A percentile compares a stretch with the other conserved stretches of the same genome.
phyloP scores from a whole-genome alignment of 2,888 invertebrate genomes.

The Tyria jacobaeae region DNA sequence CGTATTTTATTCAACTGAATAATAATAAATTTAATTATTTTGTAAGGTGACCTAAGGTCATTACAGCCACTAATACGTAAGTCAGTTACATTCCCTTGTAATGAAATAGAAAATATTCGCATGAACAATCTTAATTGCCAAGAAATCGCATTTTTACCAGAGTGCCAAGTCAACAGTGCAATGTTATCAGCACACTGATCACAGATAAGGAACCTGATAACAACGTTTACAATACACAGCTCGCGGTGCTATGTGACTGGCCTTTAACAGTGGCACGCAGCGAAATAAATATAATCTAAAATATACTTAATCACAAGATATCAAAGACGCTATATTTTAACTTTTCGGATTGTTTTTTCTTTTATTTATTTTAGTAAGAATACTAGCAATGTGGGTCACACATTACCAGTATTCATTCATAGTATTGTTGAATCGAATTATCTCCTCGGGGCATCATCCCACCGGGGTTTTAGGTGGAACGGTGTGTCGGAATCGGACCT shows the following conservation, averaged over 20 bases:
- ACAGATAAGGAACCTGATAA: slow-evolving; percentile 60
- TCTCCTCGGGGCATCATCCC: too few relatives aligned
- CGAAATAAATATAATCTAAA: slow-evolving; percentile 1
- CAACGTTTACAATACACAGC: slow-evolving; percentile 15
- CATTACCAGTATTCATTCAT: too few relatives aligned
- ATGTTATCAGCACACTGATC: slow-evolving; percentile 67
- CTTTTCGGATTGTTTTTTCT: not conserved
- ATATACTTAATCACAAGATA: slow-evolving; percentile 1
- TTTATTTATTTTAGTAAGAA: too few relatives aligned
- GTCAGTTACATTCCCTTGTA: not conserved
- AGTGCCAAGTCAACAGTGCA: slow-evolving; percentile 58
- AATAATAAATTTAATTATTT: too few relatives aligned
- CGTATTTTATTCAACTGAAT: too few relatives aligned
- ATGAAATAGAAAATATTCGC: slow-evolving; percentile 33
- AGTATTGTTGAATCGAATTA: too few relatives aligned
- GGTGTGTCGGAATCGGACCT: too few relatives aligned
- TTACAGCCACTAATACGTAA: not conserved
- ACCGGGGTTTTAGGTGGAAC: too few relatives aligned
- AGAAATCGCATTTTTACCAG: slow-evolving; percentile 14
- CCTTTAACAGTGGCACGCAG: slow-evolving; percentile 7
- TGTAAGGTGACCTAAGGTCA: too few relatives aligned
- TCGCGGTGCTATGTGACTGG: slow-evolving; percentile 9
- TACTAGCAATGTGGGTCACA: too few relatives aligned
- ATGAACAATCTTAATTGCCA: slow-evolving; percentile 27
- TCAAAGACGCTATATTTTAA: not conserved